Base-by-base conservation (phyloP, 2,113 vertebrate species). In the Speoplatyrhinus poulsoni region DNA sequence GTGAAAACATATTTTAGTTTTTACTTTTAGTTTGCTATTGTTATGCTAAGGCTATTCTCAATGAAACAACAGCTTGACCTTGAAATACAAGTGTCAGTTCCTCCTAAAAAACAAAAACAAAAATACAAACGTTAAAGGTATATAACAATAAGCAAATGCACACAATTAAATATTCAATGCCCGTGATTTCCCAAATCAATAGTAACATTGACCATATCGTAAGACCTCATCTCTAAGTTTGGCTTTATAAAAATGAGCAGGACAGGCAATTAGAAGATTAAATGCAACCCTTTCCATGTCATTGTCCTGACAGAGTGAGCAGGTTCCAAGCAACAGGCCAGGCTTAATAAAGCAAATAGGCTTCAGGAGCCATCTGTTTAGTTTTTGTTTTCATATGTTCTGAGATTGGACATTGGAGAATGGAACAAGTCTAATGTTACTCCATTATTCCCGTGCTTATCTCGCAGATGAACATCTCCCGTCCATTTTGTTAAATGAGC, bases 191-290 rank as follows among this genome's bases (percentile, higher is more conserved):
- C 36, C 3, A 41, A 41, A 41, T 41, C 36, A 41, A 41, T 41
- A 41, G 36, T 41, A 73, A 55, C 68, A 60, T 1, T 11, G 1
- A 32, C 47, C 26, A n/a, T 3, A 6, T 15, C n/a, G 65, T 46
- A 62, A 73, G 62, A 60, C 36, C 19, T 53, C 50, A 53, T 53
- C n/a, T 41, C 36, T 53, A 46, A 11, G 16, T 9, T 19, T 69
- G 84, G 10, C 3, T 58, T 58, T 33, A 47, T n/a, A 82, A 70
- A 73, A 85, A 76, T 76, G 69, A 84, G 70, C 12, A 19, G 55
- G 68, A 53, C 19, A 61, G 69, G 26, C 57, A 72, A 86, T 85
- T 85, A 82, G 75, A 54, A 62, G 67, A 89, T 84, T 81, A 82
- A 73, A 83, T 69, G 76, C 52, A 48, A 67, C 72, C 60, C 56